These are phyloP conservation scores for Campoletis raptor DNA, from an alignment of 2,888 invertebrate genomes.

Conservation along the genomic window DNA sequence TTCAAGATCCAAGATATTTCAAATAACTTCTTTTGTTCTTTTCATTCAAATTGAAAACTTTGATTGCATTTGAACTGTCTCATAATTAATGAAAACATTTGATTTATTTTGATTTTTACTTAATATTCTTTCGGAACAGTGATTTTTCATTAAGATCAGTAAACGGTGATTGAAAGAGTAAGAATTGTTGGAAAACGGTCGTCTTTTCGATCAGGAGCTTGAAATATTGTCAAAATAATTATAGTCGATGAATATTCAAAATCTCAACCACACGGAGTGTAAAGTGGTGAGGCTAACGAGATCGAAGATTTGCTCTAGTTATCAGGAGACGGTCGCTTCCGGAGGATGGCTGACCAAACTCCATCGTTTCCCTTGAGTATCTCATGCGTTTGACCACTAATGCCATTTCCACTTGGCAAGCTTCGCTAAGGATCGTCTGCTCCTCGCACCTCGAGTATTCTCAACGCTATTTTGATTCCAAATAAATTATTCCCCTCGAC, in stretches of 20 bases:
- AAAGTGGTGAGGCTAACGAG: constrained; percentile 59
- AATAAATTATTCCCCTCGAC: constrained; percentile 2
- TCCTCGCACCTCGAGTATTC: constrained; percentile 15
- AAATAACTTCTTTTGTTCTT: neutral
- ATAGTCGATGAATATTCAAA: constrained; percentile 59
- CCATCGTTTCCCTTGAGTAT: constrained; percentile 29
- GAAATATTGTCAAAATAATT: constrained; percentile 44
- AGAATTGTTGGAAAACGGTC: neutral
- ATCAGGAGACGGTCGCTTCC: constrained; percentile 33
- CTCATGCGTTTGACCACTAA: constrained; percentile 59
- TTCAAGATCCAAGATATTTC: neutral
- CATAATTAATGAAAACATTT: neutral
- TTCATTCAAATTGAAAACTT: neutral
- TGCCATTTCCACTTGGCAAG: constrained; percentile 48
- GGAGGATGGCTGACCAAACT: constrained; percentile 32
- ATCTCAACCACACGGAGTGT: constrained; percentile 29
- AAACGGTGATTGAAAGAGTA: neutral
- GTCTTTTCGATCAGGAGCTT: neutral
- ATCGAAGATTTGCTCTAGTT: constrained; percentile 39
- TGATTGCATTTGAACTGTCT: neutral
- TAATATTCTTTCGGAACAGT: neutral
- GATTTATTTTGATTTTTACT: neutral
- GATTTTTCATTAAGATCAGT: neutral
- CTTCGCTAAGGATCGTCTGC: constrained; percentile 8
- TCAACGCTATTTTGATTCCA: neutral